Evolutionary conservation across 2,113 vertebrate species (phyloP).

Genomic region (Mirza zaza): DNA sequence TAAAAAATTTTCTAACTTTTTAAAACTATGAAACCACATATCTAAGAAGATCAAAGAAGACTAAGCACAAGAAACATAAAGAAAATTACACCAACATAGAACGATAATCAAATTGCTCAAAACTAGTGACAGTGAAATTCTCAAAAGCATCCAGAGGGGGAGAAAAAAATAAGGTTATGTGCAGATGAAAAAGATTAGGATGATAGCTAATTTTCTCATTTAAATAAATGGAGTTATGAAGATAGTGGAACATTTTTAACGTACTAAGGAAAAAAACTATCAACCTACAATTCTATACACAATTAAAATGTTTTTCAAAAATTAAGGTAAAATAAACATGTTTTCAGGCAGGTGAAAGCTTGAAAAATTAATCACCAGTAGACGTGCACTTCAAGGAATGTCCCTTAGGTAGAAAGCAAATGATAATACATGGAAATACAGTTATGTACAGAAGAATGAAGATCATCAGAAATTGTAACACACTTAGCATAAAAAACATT

Average conservation of each 20-base stretch:
- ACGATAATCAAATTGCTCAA: not conserved
- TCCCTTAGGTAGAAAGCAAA: not conserved
- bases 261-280: not conserved
- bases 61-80: not conserved
- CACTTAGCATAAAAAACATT: not conserved
- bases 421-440: not conserved
- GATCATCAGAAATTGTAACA: not conserved
- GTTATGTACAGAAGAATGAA: not conserved
- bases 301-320: constrained; percentile 9
- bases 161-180: not conserved
- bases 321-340: not conserved
- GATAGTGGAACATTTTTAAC: not conserved
- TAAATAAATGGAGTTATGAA: not conserved
- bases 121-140: not conserved
- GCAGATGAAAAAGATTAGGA: not conserved
- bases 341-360: not conserved
- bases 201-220: not conserved
- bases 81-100: not conserved
- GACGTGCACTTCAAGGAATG: not conserved
- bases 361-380: not conserved
- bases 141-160: not conserved
- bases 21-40: not conserved
- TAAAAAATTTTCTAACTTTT: not conserved
- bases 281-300: not conserved
- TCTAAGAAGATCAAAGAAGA: not conserved